phyloP scores from a whole-genome alignment of 1,140 invertebrate species.

The Drosophila pruinosa region DNA sequence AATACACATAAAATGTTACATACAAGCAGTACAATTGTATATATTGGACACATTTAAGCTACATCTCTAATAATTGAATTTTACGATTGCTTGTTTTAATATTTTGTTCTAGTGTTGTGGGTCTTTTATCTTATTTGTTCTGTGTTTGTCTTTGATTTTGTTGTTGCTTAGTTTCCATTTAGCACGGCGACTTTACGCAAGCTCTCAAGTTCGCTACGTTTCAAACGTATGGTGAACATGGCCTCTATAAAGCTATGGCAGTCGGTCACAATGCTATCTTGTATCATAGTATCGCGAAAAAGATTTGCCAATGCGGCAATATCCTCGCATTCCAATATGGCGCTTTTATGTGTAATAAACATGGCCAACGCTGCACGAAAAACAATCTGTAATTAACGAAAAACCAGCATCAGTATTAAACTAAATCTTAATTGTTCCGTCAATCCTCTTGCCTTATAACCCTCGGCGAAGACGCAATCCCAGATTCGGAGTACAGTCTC shows the following conservation, averaged over 20 bases:
- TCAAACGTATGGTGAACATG: slow-evolving; percentile 88
- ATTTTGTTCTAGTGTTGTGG: slow-evolving; percentile 33
- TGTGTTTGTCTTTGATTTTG: slow-evolving; percentile 16
- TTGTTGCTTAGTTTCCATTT: slow-evolving; percentile 72
- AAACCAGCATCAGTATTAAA: background rate
- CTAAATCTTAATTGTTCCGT: background rate
- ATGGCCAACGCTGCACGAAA: slow-evolving; percentile 92
- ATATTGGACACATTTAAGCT: slow-evolving; percentile 66
- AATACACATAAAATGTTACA: slow-evolving; percentile 42
- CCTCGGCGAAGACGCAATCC: slow-evolving; percentile 98
- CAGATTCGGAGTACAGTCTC: slow-evolving; percentile 96
- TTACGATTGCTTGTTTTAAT: slow-evolving; percentile 72
- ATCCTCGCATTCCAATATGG: slow-evolving; percentile 87
- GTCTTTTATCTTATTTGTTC: slow-evolving; percentile 41
- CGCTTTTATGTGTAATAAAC: slow-evolving; percentile 87
- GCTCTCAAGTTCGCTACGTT: slow-evolving; percentile 85
- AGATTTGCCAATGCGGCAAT: slow-evolving; percentile 88
- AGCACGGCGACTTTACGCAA: slow-evolving; percentile 84
- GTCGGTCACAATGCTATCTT: slow-evolving; percentile 87
- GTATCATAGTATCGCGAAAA: slow-evolving; percentile 88
- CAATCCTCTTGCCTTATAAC: slow-evolving; percentile 87
- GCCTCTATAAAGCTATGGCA: slow-evolving; percentile 91
- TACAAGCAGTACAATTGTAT: slow-evolving; percentile 44
- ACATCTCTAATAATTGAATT: slow-evolving; percentile 76
- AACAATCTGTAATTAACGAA: slow-evolving; percentile 82